Base-by-base conservation (phyloP, 23 tunicate species). In the Trididemnum miniatum region DNA sequence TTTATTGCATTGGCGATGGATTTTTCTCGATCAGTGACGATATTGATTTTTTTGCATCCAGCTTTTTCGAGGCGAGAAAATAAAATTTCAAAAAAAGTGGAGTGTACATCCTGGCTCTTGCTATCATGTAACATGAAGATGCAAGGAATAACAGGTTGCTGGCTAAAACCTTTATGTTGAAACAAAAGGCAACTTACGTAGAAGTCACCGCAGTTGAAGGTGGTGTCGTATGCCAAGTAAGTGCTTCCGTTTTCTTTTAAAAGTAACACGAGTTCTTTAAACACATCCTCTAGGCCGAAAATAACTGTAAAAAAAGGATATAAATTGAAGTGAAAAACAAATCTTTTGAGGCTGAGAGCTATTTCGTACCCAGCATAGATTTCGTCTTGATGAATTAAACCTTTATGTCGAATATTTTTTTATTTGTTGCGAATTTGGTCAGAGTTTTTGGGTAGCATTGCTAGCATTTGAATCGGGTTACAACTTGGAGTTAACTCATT, bases 201-300 rank as follows among this genome's bases (percentile, higher is more conserved):
- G 27, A 72, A 72, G 30, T 72, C 78, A 33, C 78, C 78, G 26
- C 78, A 72, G 30, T 72, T 72, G 5, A 72, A 72, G 30, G 78
- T 72, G 3, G 78, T 72, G 51, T 72, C 78, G 35, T 72, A 72
- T 34, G 12, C 15, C 54, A 44, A 7, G 15, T 15, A 9, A 15
- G 15, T 44, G 54, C 12, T 7, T 7, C 15, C 54, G 15, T 44
- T 44, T 44, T 9, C 9, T 7, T 44, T 44, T 44, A 44, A 44
- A 9, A 44, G 54, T 9, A 9, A 44, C 9, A 44, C 15, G 15
- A 44, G 54, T 15, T 72, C 51, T 7, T 37, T 23, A 22, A 72
- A 34, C 26, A 72, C 1, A 1, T 34, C 40, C 1, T 35, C 22
- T 20, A 34, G n/a, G n/a, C 51, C 78, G 1, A 72, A 37, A 37